Base-by-base conservation (phyloP, 2,113 vertebrate genomes). In the Okapia johnstoni region DNA sequence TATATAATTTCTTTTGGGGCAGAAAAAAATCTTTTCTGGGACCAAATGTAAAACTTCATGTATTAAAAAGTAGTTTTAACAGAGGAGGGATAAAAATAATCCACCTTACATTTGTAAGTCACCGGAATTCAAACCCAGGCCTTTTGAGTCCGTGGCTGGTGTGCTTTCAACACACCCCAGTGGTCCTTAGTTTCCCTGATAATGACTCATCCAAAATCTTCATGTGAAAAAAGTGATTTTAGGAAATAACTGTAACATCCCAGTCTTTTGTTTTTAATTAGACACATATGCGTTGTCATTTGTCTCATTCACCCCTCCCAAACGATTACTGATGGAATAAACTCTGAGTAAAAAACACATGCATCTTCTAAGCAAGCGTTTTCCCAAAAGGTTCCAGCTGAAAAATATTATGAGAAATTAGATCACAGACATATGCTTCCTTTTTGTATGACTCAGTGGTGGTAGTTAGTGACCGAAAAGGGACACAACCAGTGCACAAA, bases 1-100 rank as follows among this genome's bases (percentile, higher is more conserved):
- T n/a, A 52, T 57, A 21, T 79, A 89, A 40, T 19, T 66, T 91
- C 83, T 93, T 77, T 54, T 60, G 66, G 48, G 85, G 30, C 6
- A 58, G 26, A 80, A 88, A 73, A n/a, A 87, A 94, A 33, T 48
- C 11, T 12, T 26, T 11, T 93, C 33, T 81, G 77, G 33, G 77
- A 77, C 16, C 91, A 94, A 86, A 89, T 40, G 43, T 90, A 95
- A 92, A 93, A 93, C 19, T 70, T 91, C 10, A 43, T n/a, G 77
- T 81, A 61, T 57, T 55, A 66, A 92, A 80, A 88, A 73, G 46
- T 6, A 3, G 33, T 66, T 90, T 79, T 80, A 83, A 61, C 17
- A 81, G 58, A 93, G 36, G 17, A n/a, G 63, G 48, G 26, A 25
- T 36, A 94, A 92, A 97, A 96, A 70, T 84, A 94, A 55, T 54